Base-by-base conservation (phyloP, 2,113 vertebrate species). In the Tragelaphus buxtoni region DNA sequence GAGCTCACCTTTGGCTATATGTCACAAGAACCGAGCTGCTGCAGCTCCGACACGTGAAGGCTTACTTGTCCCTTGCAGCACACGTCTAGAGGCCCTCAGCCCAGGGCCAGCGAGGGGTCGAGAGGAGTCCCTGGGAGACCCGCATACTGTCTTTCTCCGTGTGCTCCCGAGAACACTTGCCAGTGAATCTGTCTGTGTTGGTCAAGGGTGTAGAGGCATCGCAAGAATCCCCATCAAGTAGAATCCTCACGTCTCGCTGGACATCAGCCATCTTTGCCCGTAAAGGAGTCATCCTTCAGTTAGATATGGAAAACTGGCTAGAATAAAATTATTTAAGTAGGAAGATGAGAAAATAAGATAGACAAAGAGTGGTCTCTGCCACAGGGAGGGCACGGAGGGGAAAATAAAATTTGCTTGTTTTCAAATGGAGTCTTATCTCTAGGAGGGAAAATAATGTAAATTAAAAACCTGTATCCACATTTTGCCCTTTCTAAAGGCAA, bases 21-120 rank as follows among this genome's bases (percentile, higher is more conserved):
- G 42, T 6, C 22, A 12, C 7, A 61, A 26, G 42, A 35, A 12
- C 28, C 1, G 13, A 53, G 2, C 47, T 2, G 1, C 4, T 0
- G 1, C 3, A 1, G 5, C 18, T 20, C 4, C 6, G 2, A 0
- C 20, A 39, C 2, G 5, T 0, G 3, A 30, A 47, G 5, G 69
- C 26, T 3, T 0, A 0, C 51, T 47, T 22, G 8, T 72, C 49
- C 11, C 18, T 7, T 0, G 9, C 58, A 5, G 30, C 35, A 2
- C 1, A 13, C 14, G 47, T 22, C 5, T 8, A 58, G 42, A 5
- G 20, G 30, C 8, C 26, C 2, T 11, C 55, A n/a, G 47, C 24
- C 7, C 16, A 20, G 86, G 22, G 26, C 58, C 14, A 3, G 26
- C 1, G 22, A 6, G 7, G 53, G 7, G 24, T 55, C 35, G 8